Evolutionary conservation across 2,797 vertebrate genomes (phyloP).

Genomic region (Siniperca undulata): DNA sequence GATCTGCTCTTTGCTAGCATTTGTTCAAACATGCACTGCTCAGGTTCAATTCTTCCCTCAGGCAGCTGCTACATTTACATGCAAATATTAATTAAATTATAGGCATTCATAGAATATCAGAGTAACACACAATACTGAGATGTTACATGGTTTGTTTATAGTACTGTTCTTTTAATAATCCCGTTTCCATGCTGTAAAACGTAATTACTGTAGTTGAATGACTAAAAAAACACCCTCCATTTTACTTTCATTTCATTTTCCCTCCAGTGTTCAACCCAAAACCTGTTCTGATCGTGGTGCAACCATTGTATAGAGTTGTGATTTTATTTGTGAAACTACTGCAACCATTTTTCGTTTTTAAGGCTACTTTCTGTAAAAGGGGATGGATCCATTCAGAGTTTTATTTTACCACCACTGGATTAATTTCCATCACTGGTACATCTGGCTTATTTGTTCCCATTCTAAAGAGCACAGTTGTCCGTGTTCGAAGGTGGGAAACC

Average conservation of each 20-base stretch:
- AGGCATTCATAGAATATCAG: background rate
- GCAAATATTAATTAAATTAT: slow-evolving; percentile 13
- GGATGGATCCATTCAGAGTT: background rate
- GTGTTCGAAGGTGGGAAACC: background rate
- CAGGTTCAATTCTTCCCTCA: background rate
- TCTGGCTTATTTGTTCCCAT: background rate
- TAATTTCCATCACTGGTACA: background rate
- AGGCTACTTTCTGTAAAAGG: background rate
- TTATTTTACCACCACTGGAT: background rate
- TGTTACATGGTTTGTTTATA: slow-evolving; percentile 19
- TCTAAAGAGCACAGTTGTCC: background rate
- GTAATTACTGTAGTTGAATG: background rate
- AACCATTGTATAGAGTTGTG: background rate
- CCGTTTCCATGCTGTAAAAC: slow-evolving; percentile 4
- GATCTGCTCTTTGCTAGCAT: background rate
- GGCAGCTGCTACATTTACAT: slow-evolving; percentile 9
- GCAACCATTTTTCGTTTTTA: background rate
- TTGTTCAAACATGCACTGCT: slow-evolving; percentile 35
- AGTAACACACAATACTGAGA: too few relatives aligned
- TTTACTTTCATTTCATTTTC: background rate
- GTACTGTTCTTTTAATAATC: background rate
- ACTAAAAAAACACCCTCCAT: background rate
- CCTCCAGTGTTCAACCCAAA: background rate
- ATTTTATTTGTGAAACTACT: background rate
- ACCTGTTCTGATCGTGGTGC: background rate